A percentile compares a stretch with the other conserved stretches of the same genome.
Conservation (phyloP, 2,797 vertebrate species). For the Peromyscus aztecus region DNA sequence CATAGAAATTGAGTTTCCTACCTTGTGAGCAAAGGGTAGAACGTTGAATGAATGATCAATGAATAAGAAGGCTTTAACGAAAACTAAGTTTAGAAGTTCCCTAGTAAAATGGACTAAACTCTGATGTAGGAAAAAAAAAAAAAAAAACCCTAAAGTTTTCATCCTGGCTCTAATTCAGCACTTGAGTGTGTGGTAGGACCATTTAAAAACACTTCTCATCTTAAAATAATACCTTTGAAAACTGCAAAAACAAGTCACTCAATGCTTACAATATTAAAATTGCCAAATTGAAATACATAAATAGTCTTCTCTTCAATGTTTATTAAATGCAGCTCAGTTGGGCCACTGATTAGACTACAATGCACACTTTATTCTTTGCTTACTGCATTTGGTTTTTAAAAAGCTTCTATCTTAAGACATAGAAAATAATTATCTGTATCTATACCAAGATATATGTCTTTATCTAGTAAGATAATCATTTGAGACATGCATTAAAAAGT, state of each 20-base stretch:
- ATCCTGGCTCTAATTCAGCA: not conserved
- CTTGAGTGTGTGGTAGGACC: not conserved
- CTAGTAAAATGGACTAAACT: constrained; percentile 4
- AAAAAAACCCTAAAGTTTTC: not conserved
- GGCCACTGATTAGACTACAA: not conserved
- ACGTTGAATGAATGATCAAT: constrained; percentile 47
- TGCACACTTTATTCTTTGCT: not conserved
- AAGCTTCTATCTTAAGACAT: constrained; percentile 21
- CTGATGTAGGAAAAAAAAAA: not conserved
- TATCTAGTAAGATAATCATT: not conserved
- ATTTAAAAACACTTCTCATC: constrained; percentile 27
- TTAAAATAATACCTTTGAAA: constrained; percentile 25
- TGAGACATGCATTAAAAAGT: not conserved
- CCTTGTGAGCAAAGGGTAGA: constrained; percentile 60
- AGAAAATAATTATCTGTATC: not conserved
- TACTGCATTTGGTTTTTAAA: not conserved
- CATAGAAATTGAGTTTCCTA: constrained; percentile 66
- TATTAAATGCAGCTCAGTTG: not conserved
- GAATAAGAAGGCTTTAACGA: constrained; percentile 51
- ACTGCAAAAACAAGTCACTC: not conserved
- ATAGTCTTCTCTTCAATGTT: not conserved
- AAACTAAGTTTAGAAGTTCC: not conserved
- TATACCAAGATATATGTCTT: too few species aligned
- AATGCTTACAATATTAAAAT: not conserved
- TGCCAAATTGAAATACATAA: not conserved